A percentile compares a stretch with the other conserved stretches of the same genome.
phyloP scores from a whole-genome alignment of 2,797 vertebrate genomes.

The Macropodus opercularis region DNA sequence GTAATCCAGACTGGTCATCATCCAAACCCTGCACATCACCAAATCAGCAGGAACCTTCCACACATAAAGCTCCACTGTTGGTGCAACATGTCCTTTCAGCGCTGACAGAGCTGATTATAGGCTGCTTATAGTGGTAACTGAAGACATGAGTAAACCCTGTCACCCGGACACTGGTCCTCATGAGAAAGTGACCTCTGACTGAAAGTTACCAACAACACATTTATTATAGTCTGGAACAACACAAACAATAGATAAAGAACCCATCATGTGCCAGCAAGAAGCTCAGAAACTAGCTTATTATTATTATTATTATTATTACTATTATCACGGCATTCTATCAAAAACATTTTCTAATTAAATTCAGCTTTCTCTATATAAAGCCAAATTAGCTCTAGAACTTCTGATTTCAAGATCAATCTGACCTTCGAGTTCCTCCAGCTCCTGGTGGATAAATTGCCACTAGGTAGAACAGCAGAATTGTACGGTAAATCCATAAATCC shows the following conservation, averaged over 20 bases:
- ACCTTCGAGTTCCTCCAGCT: not conserved
- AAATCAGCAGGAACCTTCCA: slow-evolving; percentile 52
- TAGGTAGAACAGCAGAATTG: slow-evolving; percentile 18
- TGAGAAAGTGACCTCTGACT: slow-evolving; percentile 3
- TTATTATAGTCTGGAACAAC: no score
- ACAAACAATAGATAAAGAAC: no score
- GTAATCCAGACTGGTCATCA: slow-evolving; percentile 31
- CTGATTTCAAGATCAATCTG: no score
- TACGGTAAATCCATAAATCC: slow-evolving; percentile 49
- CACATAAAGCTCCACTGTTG: slow-evolving; percentile 15
- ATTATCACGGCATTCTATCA: no score
- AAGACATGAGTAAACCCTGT: slow-evolving; percentile 23
- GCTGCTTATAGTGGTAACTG: slow-evolving; percentile 25
- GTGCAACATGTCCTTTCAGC: slow-evolving; percentile 47
- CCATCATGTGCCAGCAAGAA: no score
- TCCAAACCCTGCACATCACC: slow-evolving; percentile 48
- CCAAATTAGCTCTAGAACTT: no score
- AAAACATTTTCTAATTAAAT: no score
- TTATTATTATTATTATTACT: no score
- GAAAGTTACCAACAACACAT: not conserved
- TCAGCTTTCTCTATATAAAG: no score
- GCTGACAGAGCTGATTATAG: slow-evolving; percentile 58
- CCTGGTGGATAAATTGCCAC: slow-evolving; percentile 19
- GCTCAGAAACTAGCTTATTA: no score
- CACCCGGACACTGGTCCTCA: slow-evolving; percentile 21